These are phyloP conservation scores for Puffinus mauretanicus DNA, from an alignment of 2,113 vertebrate species.

Conservation along the genomic window DNA sequence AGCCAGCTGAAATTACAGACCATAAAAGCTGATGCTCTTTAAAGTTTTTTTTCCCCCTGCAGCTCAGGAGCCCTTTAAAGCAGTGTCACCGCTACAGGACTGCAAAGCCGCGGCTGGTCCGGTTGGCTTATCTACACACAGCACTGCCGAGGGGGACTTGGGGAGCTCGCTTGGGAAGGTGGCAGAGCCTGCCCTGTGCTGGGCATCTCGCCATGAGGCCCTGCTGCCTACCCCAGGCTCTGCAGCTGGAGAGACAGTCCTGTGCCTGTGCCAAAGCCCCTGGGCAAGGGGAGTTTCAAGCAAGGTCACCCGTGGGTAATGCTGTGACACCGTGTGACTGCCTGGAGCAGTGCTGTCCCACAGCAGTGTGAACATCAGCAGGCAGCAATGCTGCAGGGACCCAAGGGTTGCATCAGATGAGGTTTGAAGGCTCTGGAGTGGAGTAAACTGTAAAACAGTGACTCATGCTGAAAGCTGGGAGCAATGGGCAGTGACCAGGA, in stretches of 20 bases:
- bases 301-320: not conserved
- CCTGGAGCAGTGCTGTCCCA: not conserved
- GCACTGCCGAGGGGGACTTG: not conserved
- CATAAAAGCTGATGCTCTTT: conserved; percentile 62
- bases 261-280: not conserved
- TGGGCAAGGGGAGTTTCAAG: not conserved
- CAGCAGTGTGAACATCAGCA: not conserved
- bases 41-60: conserved; percentile 20
- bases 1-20: conserved; percentile 56
- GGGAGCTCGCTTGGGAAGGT: not conserved
- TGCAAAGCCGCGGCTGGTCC: conserved; percentile 16
- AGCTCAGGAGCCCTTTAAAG: conserved; percentile 57
- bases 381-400: not conserved
- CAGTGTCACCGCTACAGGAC: conserved; percentile 26
- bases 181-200: not conserved
- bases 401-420: not conserved
- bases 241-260: not conserved
- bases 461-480: not conserved
- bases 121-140: not conserved
- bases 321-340: not conserved
- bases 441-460: not conserved
- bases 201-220: not conserved
- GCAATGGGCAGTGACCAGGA: not conserved
- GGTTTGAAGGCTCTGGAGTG: not conserved
- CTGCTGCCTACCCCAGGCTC: not conserved